Percentiles rank a stretch among this genome's conserved stretches.
These are phyloP conservation scores for Lucifuga dentata DNA, from an alignment of 2,113 vertebrate species.

Conservation along the genomic window DNA sequence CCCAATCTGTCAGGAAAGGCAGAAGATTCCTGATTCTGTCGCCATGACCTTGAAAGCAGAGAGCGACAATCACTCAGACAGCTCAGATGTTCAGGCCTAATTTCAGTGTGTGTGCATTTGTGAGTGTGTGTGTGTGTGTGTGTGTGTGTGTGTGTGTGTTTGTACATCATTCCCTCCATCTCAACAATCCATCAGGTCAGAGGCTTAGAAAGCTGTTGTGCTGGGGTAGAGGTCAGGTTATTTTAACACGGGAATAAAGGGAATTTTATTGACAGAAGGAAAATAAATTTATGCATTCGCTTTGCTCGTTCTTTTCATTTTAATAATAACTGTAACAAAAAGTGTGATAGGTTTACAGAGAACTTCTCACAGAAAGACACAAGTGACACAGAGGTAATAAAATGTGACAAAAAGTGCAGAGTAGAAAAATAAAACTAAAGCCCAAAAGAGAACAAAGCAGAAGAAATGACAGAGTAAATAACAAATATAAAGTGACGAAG, in stretches of 20 bases:
- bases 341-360: no score
- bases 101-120: constrained; percentile 7
- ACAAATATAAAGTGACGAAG: no score
- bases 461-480: no score
- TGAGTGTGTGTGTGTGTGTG: constrained; percentile 16
- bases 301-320: background rate
- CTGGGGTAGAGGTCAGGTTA: constrained; percentile 11
- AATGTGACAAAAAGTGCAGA: no score
- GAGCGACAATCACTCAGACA: background rate
- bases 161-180: constrained; percentile 41
- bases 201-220: constrained; percentile 35
- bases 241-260: constrained; percentile 37
- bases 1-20: constrained; percentile 21
- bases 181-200: constrained; percentile 40
- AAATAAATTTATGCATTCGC: background rate
- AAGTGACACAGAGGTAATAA: no score
- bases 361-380: no score
- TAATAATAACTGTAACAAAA: background rate
- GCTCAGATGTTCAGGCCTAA: constrained; percentile 40
- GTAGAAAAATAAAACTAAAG: no score
- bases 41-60: constrained; percentile 57
- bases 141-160: background rate
- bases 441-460: no score
- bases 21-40: constrained; percentile 46
- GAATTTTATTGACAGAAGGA: background rate